Conservation (phyloP, 2,113 vertebrate species). For the Onychostruthus taczanowskii region DNA sequence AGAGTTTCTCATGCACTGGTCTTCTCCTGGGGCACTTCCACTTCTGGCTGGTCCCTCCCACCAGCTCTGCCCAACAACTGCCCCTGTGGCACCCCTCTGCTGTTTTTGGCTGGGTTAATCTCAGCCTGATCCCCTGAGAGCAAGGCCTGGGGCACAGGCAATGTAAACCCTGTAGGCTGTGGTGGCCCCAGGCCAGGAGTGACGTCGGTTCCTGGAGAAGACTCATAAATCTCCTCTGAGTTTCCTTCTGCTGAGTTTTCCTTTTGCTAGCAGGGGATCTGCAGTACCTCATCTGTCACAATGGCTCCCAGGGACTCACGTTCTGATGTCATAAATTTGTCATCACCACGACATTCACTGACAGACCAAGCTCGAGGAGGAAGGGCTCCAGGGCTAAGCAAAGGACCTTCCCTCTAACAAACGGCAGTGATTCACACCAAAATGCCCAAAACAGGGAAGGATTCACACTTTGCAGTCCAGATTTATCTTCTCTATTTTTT, state of each 20-base stretch:
- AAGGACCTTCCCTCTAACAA: background rate
- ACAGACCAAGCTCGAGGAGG: background rate
- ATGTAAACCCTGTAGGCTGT: background rate
- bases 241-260: background rate
- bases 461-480: background rate
- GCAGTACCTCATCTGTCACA: background rate
- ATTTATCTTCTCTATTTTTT: background rate
- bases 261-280: background rate
- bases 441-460: background rate
- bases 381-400: background rate
- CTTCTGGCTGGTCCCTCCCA: background rate
- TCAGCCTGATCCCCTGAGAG: background rate
- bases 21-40: background rate
- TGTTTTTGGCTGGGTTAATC: background rate
- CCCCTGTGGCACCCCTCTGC: rapidly evolving
- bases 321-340: background rate
- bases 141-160: background rate
- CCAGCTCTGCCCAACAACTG: background rate
- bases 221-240: background rate
- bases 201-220: background rate
- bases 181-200: background rate
- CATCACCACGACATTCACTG: background rate
- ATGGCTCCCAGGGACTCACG: rapidly evolving
- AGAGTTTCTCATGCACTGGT: background rate
- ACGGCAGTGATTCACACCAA: background rate